phyloP scores from a whole-genome alignment of 1,140 invertebrate genomes.

The Wiebesia pumilae region DNA sequence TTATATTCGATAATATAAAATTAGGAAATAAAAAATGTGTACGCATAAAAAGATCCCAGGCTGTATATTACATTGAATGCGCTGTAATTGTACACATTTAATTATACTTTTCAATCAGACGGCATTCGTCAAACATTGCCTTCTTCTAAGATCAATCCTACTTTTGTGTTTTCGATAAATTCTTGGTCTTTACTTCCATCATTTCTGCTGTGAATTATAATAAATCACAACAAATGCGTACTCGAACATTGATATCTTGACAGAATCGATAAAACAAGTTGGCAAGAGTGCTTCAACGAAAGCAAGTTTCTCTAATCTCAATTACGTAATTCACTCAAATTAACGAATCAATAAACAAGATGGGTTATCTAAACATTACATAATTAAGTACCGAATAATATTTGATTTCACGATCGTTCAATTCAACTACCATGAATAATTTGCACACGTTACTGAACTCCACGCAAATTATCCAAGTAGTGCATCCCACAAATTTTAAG shows the following conservation, averaged over 20 bases:
- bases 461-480: neutral
- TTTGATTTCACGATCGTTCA: neutral
- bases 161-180: neutral
- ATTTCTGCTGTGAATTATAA: too few relatives aligned
- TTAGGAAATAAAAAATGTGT: too few relatives aligned
- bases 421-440: neutral
- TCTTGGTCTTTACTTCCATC: neutral
- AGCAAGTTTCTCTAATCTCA: neutral
- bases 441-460: neutral
- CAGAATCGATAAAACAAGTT: neutral
- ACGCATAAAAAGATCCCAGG: too few relatives aligned
- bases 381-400: neutral
- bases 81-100: too few relatives aligned
- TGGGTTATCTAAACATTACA: neutral
- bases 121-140: neutral
- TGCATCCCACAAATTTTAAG: neutral
- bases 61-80: too few relatives aligned
- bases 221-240: neutral
- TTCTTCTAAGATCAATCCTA: neutral
- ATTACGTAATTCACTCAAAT: neutral
- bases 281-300: neutral
- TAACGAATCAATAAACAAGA: neutral
- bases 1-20: too few relatives aligned
- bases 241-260: neutral
- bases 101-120: too few relatives aligned